These are phyloP conservation scores for Tragelaphus buxtoni DNA, from an alignment of 2,113 vertebrate species.

Conservation along the genomic window DNA sequence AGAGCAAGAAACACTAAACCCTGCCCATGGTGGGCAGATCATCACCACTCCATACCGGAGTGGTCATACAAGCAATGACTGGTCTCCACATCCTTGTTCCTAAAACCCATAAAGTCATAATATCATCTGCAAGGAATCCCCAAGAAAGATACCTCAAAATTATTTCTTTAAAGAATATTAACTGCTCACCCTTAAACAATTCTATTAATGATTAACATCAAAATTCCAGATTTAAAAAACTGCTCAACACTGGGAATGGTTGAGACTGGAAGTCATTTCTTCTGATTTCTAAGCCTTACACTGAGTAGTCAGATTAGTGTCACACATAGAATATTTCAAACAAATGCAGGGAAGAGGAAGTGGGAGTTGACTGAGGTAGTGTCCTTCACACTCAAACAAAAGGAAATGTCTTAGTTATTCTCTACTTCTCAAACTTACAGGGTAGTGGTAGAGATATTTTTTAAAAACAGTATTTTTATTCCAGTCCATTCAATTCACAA, in stretches of 20 bases:
- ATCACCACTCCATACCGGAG: background rate
- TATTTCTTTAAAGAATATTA: constrained; percentile 32
- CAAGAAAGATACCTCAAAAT: constrained; percentile 11
- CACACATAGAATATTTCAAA: constrained; percentile 58
- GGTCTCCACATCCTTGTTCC: background rate
- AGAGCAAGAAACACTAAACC: background rate
- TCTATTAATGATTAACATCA: constrained; percentile 66
- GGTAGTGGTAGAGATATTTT: constrained; percentile 15
- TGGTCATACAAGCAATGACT: background rate
- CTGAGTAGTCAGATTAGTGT: constrained; percentile 42
- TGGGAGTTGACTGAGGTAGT: constrained; percentile 66
- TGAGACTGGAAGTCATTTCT: background rate
- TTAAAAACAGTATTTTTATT: constrained; percentile 35
- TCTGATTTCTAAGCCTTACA: background rate
- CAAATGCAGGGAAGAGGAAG: constrained; percentile 68
- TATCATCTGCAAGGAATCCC: background rate
- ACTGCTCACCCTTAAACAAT: constrained; percentile 58
- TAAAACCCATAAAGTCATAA: background rate
- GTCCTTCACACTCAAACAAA: constrained; percentile 64
- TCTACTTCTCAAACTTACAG: constrained; percentile 27
- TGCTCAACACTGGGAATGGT: background rate
- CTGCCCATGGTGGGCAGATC: background rate
- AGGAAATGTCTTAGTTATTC: constrained; percentile 60
- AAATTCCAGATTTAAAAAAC: constrained; percentile 16
- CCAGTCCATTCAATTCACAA: background rate